Conservation (phyloP, 2,888 invertebrate species). For the Encarsia formosa region DNA sequence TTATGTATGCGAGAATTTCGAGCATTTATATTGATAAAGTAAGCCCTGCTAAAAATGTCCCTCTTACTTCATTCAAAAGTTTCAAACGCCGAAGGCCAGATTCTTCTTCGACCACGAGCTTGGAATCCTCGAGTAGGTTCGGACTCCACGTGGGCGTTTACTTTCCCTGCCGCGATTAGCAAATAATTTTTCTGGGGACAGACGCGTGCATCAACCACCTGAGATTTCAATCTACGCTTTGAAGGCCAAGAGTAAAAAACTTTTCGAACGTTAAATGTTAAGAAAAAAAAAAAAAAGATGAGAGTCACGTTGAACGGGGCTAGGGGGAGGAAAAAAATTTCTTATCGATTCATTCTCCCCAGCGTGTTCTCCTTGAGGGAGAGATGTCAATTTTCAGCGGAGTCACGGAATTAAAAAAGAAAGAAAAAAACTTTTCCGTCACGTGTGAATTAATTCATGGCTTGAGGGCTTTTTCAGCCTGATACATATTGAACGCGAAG, state of each 20-base stretch:
- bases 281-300: neutral
- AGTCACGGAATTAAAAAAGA: neutral
- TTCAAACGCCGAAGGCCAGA: neutral
- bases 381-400: neutral
- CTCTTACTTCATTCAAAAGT: neutral
- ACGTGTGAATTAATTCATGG: neutral
- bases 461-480: neutral
- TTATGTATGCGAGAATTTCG: no score
- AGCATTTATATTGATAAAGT: no score
- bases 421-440: neutral
- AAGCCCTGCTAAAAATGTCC: neutral
- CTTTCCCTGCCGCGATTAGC: no score
- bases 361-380: neutral
- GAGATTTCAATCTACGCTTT: conserved; percentile 2
- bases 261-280: neutral
- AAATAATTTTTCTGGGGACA: no score
- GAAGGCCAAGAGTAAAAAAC: neutral
- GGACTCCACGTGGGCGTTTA: neutral
- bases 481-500: neutral
- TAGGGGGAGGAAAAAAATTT: neutral
- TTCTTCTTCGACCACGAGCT: neutral
- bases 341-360: no score
- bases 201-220: no score
- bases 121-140: neutral
- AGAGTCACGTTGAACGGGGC: neutral